These are phyloP conservation scores for Poeciliopsis occidentalis DNA, from an alignment of 2,113 vertebrate species.

Conservation along the genomic window DNA sequence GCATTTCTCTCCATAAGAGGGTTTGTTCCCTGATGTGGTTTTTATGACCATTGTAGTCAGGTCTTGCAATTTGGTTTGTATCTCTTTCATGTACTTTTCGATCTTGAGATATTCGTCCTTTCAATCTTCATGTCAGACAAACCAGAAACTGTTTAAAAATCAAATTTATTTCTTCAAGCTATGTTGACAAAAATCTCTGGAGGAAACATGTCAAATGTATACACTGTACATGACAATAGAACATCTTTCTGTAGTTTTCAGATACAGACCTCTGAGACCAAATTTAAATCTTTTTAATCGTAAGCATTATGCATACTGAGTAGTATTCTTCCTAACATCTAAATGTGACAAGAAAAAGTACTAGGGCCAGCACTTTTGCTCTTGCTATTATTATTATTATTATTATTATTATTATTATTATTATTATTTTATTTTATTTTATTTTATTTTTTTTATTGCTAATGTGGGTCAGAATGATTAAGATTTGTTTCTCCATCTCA, in stretches of 20 bases:
- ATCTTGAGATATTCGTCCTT: neutral
- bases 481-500: too few species aligned
- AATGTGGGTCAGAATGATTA: too few species aligned
- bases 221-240: neutral
- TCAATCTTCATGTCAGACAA: neutral
- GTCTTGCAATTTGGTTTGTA: conserved; percentile 34
- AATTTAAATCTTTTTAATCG: too few species aligned
- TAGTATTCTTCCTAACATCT: neutral
- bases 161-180: neutral
- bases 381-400: too few species aligned
- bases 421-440: too few species aligned
- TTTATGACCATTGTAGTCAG: conserved; percentile 30
- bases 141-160: neutral
- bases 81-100: neutral
- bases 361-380: too few species aligned
- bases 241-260: neutral
- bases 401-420: too few species aligned
- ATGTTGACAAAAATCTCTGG: neutral
- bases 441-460: too few species aligned
- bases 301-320: too few species aligned
- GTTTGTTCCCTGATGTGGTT: conserved; percentile 18
- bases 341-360: neutral
- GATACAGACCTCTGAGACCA: too few species aligned
- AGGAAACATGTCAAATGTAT: neutral
- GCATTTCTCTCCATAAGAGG: neutral